Percentiles rank a stretch among this genome's conserved stretches.
Evolutionary conservation across 2,797 vertebrate species (phyloP).

Genomic region (Peromyscus eremicus): DNA sequence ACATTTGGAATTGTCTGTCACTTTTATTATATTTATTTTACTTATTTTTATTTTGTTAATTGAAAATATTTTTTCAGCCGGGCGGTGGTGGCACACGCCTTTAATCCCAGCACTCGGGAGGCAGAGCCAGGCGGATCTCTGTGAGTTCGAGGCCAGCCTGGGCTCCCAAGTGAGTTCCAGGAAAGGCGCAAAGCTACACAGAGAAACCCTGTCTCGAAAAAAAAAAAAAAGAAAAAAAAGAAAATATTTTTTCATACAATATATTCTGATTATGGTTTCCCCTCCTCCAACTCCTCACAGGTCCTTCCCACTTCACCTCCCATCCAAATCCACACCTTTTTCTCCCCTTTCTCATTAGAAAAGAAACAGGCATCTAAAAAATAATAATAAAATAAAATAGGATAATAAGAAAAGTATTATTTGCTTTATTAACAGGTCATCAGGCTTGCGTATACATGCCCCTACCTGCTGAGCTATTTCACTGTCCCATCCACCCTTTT

Average conservation of each 20-base stretch:
- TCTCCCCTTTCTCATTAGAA: background rate
- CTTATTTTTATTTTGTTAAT: background rate
- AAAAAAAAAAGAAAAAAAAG: too few species aligned
- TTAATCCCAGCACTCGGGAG: too few species aligned
- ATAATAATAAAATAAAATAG: background rate
- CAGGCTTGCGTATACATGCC: background rate
- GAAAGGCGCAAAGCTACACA: too few species aligned
- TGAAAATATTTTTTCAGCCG: background rate
- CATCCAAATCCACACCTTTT: background rate
- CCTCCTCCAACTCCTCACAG: background rate
- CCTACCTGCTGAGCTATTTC: background rate
- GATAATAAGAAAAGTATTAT: background rate
- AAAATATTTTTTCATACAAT: too few species aligned
- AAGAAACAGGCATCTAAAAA: background rate
- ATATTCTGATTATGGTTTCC: background rate
- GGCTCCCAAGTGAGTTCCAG: too few species aligned
- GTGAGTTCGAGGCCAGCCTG: too few species aligned
- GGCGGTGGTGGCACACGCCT: too few species aligned
- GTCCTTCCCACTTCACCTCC: background rate
- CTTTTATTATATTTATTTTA: background rate
- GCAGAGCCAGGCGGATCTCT: too few species aligned
- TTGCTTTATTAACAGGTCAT: background rate
- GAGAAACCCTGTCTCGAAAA: too few species aligned
- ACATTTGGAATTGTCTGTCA: background rate
- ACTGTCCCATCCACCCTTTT: background rate